Conservation (phyloP, 2,113 vertebrate species). For the Poicephalus meyeri region DNA sequence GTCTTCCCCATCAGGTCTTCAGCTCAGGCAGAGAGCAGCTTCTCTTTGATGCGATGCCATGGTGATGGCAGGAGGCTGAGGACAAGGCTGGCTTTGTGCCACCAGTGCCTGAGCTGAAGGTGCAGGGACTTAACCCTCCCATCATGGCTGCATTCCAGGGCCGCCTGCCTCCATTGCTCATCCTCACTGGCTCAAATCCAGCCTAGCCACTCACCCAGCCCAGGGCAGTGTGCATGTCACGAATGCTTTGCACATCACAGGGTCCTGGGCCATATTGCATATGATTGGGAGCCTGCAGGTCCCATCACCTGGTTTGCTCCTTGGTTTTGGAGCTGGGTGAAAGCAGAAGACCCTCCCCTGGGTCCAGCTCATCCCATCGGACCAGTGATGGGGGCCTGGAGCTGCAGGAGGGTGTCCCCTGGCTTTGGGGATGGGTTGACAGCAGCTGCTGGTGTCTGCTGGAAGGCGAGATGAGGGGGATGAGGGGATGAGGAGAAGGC, state of each 20-base stretch:
- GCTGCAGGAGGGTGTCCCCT: background rate
- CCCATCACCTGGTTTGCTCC: background rate
- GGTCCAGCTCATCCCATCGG: background rate
- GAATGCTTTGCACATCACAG: background rate
- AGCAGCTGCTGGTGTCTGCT: fast-evolving
- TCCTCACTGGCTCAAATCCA: fast-evolving
- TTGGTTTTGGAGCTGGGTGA: background rate
- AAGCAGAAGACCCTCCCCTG: background rate
- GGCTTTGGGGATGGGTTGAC: fast-evolving
- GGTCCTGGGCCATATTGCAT: background rate
- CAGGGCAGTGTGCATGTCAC: background rate
- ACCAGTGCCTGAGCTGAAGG: fast-evolving
- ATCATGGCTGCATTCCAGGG: fast-evolving
- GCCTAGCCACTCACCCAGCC: background rate
- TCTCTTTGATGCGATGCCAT: background rate
- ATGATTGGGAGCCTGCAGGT: background rate
- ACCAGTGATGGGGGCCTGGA: fast-evolving
- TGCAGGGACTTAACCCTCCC: background rate
- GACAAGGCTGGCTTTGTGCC: constrained; percentile 21
- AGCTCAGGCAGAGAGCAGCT: background rate
- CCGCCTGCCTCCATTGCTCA: background rate
- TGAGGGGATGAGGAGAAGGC: background rate
- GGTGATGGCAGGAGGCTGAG: background rate
- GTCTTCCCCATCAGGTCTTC: background rate
- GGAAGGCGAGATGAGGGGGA: background rate